Conservation (phyloP, 1,140 invertebrate species). For the Aporrectodea caliginosa region DNA sequence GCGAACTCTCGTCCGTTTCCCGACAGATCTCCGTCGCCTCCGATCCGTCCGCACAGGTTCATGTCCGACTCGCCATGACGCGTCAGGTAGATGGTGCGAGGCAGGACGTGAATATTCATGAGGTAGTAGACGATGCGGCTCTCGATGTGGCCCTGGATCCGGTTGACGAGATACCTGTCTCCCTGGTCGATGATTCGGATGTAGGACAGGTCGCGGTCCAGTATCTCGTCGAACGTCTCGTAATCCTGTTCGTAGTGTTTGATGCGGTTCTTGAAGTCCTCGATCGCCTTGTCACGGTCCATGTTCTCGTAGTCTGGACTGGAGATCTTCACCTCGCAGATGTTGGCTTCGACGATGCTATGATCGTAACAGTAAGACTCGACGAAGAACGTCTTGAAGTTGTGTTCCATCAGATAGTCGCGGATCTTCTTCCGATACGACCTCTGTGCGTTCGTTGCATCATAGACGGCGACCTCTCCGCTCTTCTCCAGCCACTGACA, state of each 20-base stretch:
- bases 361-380: conserved; percentile 94
- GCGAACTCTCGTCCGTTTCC: conserved; percentile 62
- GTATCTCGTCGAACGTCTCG: conserved; percentile 75
- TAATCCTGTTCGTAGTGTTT: conserved; percentile 90
- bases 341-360: conserved; percentile 88
- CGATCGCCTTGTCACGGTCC: conserved; percentile 71
- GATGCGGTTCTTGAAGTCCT: conserved; percentile 86
- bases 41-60: conserved; percentile 84
- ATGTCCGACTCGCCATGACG: conserved; percentile 90
- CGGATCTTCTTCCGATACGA: conserved; percentile 79
- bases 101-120: conserved; percentile 97
- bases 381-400: conserved; percentile 91
- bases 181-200: conserved; percentile 93
- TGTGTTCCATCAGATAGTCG: conserved; percentile 58
- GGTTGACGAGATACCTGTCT: conserved; percentile 50
- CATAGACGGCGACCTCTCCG: conserved; percentile 87
- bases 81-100: conserved; percentile 89
- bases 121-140: conserved; percentile 92
- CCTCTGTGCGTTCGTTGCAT: conserved; percentile 91
- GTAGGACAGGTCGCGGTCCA: conserved; percentile 63
- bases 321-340: conserved; percentile 96
- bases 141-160: conserved; percentile 73
- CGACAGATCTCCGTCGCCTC: conserved; percentile 85
- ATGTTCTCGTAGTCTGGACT: conserved; percentile 87
- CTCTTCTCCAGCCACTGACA: conserved; percentile 74